A percentile compares a stretch with the other conserved stretches of the same genome.
These are phyloP conservation scores for Piscicola geometra DNA, from an alignment of 2,888 invertebrate species.

Conservation along the genomic window DNA sequence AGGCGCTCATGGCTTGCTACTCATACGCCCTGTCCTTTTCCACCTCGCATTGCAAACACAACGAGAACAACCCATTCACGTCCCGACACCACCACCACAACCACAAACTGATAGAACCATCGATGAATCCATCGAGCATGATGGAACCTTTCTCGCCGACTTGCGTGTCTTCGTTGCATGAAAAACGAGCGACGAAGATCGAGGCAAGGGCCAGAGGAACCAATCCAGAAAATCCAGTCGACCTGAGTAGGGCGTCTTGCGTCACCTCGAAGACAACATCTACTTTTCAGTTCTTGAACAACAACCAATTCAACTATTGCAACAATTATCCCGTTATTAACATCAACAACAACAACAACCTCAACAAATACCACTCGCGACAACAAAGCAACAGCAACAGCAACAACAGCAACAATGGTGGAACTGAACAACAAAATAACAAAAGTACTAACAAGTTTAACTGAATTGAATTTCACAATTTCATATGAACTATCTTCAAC, in stretches of 20 bases:
- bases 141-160: too few species aligned
- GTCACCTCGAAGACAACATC: not conserved
- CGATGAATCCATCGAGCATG: too few species aligned
- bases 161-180: too few species aligned
- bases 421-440: not conserved
- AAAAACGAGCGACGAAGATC: too few species aligned
- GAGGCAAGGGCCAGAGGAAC: too few species aligned
- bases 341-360: conserved; percentile 9
- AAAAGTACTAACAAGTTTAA: too few species aligned
- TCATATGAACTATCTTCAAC: too few species aligned
- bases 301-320: not conserved
- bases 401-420: conserved; percentile 24
- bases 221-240: too few species aligned
- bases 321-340: not conserved
- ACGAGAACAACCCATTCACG: not conserved
- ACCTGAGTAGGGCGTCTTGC: too few species aligned
- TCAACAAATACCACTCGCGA: not conserved
- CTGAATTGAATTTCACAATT: too few species aligned
- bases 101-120: too few species aligned
- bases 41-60: not conserved
- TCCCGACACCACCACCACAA: not conserved
- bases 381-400: not conserved
- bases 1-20: not conserved
- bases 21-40: not conserved
- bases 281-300: not conserved